These are phyloP conservation scores for Sarcophaga caerulescens DNA, from an alignment of 2,888 invertebrate genomes.

Conservation along the genomic window DNA sequence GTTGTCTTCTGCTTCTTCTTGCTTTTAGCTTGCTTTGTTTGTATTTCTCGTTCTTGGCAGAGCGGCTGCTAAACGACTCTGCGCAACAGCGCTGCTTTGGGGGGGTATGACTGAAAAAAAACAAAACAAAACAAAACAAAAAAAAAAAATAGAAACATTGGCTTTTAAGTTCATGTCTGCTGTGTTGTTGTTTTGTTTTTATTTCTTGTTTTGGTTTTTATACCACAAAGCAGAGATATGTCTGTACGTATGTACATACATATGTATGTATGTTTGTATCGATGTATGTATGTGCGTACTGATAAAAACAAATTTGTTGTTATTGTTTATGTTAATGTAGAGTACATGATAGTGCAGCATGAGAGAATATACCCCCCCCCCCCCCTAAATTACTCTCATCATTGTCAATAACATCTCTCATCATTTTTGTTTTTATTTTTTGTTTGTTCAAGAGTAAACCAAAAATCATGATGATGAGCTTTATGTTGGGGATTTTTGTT, in stretches of 20 bases:
- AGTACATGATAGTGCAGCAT: background rate
- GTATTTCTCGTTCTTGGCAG: constrained; percentile 6
- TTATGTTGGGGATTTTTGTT: background rate
- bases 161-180: constrained; percentile 2
- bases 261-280: no score
- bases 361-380: background rate
- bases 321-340: no score
- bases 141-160: background rate
- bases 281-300: no score
- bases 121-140: no score
- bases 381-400: background rate
- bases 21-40: constrained; percentile 13
- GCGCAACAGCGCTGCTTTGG: background rate
- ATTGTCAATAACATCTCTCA: background rate
- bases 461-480: background rate
- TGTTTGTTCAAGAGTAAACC: background rate
- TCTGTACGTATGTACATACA: no score
- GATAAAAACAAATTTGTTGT: no score
- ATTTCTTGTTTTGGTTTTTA: background rate
- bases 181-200: background rate
- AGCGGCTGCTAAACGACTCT: background rate
- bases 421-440: background rate
- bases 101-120: no score
- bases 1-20: constrained; percentile 8
- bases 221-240: no score